These are phyloP conservation scores for Julus scandinavius DNA, from an alignment of 2,888 invertebrate genomes.

Conservation along the genomic window DNA sequence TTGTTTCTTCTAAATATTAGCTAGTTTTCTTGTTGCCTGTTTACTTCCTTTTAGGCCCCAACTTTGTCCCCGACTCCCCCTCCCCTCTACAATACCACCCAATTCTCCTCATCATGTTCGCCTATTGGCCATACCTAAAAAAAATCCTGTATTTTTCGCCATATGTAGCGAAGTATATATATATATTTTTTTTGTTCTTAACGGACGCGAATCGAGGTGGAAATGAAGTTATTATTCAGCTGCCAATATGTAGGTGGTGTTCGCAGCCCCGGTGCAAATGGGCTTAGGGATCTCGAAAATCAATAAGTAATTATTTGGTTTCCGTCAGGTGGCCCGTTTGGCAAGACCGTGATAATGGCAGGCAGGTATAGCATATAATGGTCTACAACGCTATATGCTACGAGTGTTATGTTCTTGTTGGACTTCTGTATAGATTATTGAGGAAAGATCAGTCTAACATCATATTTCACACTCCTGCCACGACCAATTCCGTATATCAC, in stretches of 20 bases:
- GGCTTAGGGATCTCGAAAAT: conserved; percentile 50
- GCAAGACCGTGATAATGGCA: conserved; percentile 49
- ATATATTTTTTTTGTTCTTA: conserved; percentile 39
- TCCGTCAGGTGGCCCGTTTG: conserved; percentile 56
- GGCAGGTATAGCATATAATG: neutral
- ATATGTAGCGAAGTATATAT: conserved; percentile 21
- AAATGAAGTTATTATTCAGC: conserved; percentile 54
- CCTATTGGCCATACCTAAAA: neutral
- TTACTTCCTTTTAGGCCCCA: neutral
- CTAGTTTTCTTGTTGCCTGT: neutral
- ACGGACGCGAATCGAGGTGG: conserved; percentile 47
- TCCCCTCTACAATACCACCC: neutral
- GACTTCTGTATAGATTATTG: conserved; percentile 33
- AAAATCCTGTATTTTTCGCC: conserved; percentile 26
- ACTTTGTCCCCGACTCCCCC: neutral
- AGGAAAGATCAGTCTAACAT: conserved; percentile 21
- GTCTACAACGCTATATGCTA: too few species aligned
- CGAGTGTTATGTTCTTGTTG: neutral
- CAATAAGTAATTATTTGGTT: conserved; percentile 56
- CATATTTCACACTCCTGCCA: conserved; percentile 27
- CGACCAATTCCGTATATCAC: neutral
- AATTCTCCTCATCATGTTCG: conserved; percentile 33
- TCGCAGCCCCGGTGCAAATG: conserved; percentile 42
- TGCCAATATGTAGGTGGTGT: conserved; percentile 51
- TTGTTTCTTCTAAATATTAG: neutral